Base-by-base conservation (phyloP, 2,113 vertebrate species). In the Rhinopomastus cyanomelas region DNA sequence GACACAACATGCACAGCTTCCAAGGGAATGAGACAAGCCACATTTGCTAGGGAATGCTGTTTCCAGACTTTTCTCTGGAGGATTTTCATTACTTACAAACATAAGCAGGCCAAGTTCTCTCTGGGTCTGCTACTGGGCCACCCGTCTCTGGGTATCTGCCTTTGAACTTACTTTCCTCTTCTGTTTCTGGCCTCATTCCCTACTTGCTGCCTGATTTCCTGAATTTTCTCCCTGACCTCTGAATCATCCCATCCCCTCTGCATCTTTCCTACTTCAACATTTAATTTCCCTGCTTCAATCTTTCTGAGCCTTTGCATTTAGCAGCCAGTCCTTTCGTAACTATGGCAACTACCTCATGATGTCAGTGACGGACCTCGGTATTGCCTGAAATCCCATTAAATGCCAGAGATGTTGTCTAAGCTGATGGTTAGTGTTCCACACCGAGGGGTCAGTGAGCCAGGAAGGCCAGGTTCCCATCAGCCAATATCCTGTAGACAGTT, bases 321-420 rank as follows among this genome's bases (percentile, higher is more conserved):
- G 68, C 80, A 93, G 76, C 82, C 57, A 46, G 51, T 89, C 75
- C 60, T 92, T 92, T 62, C 71, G 94, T 96, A 95, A 94, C 95
- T 90, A 96, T 87, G 93, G 61, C 94, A 95, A 94, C 91, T 30
- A 32, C 21, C 48, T 72, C 56, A 57, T 51, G 62, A 61, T 69
- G 79, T 92, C 89, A 94, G 76, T 83, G 87, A 87, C 94, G 72
- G 60, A 76, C 84, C 42, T 96, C 66, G 23, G 85, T 81, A 60
- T 69, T 68, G n/a, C 53, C 59, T 44, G 67, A 71, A 42, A 91
- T 89, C 57, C 89, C 77, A 79, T 82, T 75, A 92, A 89, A 91
- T 55, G 53, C 67, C 67, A 85, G 56, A 59, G 55, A 83, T 75
- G 51, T 81, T 55, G 52, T 78, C 61, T 74, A 48, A 89, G 68